Evolutionary conservation across 2,888 invertebrate genomes (phyloP), one percentile per base, ranked within the genome.

Genomic region (Halictus quadricinctus): DNA sequence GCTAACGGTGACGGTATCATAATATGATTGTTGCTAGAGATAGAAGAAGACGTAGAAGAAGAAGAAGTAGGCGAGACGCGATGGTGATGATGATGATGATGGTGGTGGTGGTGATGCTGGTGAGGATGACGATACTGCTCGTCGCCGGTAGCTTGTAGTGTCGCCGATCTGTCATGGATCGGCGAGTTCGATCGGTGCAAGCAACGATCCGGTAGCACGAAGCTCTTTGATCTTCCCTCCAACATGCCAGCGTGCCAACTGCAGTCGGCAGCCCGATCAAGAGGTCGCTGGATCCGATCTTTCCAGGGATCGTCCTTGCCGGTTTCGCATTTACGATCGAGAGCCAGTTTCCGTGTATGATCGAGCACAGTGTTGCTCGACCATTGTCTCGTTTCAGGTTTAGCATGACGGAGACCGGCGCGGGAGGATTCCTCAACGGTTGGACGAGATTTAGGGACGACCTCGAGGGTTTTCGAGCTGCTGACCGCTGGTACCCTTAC

Each of bases 11-110:
- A 91, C 85, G 92, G 91, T 92, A 93, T 91, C 90, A 92, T 92
- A 92, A 91, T 92, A 92, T 93, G 94, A 93, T 93, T 94, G 87
- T 93, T 94, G 93, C 94, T 94, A 91, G 93, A 94, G 90, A 93
- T 91, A 91, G 93, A 93, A 92, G 94, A 93, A 90, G 94, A 93
- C 90, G 94, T 93, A 88, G 93, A 92, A 88, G 94, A 93, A 91
- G 93, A 93, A 89, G 92, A 93, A 86, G 92, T 89, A 84, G 91
- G 90, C 93, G 93, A 92, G 87, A 91, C 88, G 80, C 90, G 86
- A 43, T 88, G 87, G 21, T 88, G 89, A 81, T 90, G 89, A 69
- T 58, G 58, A n/a, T 58, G 58, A 12, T 54, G 54, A 69, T 89
- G 83, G 41, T 87, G 87, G 75, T 88, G 88, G 77, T 83, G 83